Conservation (phyloP, 2,797 vertebrate genomes). For the Manis crassicaudata region DNA sequence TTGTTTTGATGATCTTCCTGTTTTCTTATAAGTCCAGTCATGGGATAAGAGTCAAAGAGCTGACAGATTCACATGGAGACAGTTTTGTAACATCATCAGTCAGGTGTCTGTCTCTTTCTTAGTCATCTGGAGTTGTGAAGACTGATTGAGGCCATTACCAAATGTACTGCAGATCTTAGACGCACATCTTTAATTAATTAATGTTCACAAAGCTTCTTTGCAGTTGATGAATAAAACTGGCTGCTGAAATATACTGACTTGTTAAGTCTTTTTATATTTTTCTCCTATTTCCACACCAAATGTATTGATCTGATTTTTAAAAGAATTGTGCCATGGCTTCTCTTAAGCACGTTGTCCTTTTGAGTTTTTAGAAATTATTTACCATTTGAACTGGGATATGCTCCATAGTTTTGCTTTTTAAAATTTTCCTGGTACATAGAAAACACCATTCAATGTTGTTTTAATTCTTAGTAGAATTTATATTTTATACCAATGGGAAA, state of each 20-base stretch:
- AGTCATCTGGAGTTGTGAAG: constrained; percentile 60
- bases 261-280: not conserved
- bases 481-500: constrained; percentile 54
- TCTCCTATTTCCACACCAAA: constrained; percentile 41
- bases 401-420: constrained; percentile 53
- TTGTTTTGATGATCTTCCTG: constrained; percentile 13
- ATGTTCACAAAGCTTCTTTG: constrained; percentile 2
- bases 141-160: constrained; percentile 64
- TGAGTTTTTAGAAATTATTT: constrained; percentile 69
- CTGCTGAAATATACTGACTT: not conserved
- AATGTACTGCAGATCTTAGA: constrained; percentile 67
- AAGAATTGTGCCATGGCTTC: constrained; percentile 58
- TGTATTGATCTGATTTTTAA: constrained; percentile 68
- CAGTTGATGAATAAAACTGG: not conserved
- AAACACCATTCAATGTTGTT: constrained; percentile 61
- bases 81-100: constrained; percentile 59
- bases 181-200: constrained; percentile 58
- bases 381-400: not conserved
- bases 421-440: constrained; percentile 65
- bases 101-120: constrained; percentile 62
- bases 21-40: constrained; percentile 53
- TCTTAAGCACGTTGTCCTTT: constrained; percentile 57
- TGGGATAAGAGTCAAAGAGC: constrained; percentile 30
- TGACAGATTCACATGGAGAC: constrained; percentile 4
- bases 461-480: constrained; percentile 40